Conservation (phyloP, 2,113 vertebrate species). For the Sarotherodon lohbergeri region DNA sequence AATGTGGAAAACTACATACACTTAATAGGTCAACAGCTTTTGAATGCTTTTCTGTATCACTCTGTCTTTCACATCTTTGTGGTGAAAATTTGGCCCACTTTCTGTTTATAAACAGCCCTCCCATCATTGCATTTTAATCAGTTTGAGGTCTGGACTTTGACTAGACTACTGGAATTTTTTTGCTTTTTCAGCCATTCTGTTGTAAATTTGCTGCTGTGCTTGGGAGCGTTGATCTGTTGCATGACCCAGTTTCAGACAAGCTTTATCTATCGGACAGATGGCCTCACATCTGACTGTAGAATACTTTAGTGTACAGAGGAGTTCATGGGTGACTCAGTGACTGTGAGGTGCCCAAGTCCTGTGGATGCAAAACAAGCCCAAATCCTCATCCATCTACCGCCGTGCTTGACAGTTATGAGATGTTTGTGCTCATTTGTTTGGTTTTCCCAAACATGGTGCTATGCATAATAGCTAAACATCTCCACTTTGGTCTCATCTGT, state of each 20-base stretch:
- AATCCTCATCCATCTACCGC: background rate
- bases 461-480: background rate
- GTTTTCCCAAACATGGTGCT: background rate
- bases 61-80: background rate
- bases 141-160: background rate
- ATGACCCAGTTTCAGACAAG: background rate
- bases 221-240: background rate
- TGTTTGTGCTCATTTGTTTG: background rate
- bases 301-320: background rate
- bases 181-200: rapidly evolving
- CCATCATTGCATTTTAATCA: rapidly evolving
- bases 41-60: background rate
- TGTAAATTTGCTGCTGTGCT: background rate
- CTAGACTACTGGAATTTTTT: background rate
- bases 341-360: background rate
- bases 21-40: background rate
- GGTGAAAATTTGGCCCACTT: background rate
- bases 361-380: background rate
- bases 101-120: background rate
- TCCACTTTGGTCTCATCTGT: background rate
- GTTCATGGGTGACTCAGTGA: background rate
- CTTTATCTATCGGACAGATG: background rate
- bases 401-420: background rate
- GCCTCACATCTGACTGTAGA: background rate
- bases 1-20: background rate